phyloP scores from a whole-genome alignment of 1,140 invertebrate genomes.

The Drosophila pandora region DNA sequence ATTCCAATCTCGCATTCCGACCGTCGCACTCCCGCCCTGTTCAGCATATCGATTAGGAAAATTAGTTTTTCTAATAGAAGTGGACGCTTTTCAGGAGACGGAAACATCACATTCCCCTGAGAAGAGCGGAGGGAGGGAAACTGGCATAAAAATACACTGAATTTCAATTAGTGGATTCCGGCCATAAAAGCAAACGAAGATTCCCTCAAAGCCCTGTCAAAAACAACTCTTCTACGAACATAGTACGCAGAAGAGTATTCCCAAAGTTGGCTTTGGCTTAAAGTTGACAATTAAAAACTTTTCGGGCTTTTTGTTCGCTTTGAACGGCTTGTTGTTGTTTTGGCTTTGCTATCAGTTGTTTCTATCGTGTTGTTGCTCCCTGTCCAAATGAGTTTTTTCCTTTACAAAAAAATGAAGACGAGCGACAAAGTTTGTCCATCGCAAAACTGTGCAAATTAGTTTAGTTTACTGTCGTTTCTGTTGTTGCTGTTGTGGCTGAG shows the following conservation, averaged over 20 bases:
- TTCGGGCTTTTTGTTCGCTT: constrained; percentile 22
- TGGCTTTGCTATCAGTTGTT: constrained; percentile 27
- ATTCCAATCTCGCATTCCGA: no score
- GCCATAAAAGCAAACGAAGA: constrained; percentile 20
- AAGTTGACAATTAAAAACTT: constrained; percentile 81
- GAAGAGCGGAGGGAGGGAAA: constrained; percentile 2
- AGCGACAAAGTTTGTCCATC: constrained; percentile 62
- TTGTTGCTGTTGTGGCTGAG: constrained; percentile 5
- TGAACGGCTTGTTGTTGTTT: constrained; percentile 25
- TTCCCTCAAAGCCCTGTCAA: constrained; percentile 5
- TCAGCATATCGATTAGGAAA: not conserved
- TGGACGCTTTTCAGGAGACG: not conserved
- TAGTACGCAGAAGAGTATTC: constrained; percentile 3
- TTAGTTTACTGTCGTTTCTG: constrained; percentile 53
- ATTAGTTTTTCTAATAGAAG: not conserved
- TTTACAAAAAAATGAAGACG: constrained; percentile 24
- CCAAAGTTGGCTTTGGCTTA: constrained; percentile 53
- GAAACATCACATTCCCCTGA: not conserved
- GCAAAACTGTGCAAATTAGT: constrained; percentile 77
- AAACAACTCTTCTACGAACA: constrained; percentile 4
- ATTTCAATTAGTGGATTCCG: constrained; percentile 67
- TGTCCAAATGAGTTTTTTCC: constrained; percentile 62
- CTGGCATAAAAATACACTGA: constrained; percentile 22
- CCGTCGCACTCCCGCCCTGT: no score
- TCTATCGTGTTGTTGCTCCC: constrained; percentile 37